phyloP scores from a whole-genome alignment of 2,888 invertebrate species.

The Scaptodrosophila latifasciaeformis region DNA sequence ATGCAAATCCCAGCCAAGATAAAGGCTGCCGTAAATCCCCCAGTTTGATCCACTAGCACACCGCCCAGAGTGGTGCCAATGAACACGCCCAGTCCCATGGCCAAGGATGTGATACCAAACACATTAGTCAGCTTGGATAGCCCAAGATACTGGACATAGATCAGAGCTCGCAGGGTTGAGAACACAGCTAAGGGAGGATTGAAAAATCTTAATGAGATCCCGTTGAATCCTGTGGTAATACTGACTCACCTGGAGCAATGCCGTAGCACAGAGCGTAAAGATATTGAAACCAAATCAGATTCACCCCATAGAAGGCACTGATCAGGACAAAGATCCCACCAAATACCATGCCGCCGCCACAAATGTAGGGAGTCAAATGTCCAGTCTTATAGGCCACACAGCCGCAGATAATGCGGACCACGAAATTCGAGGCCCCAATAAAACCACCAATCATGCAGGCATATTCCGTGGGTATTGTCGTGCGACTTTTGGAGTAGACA shows the following conservation, averaged over 20 bases:
- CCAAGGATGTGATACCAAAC: slow-evolving; percentile 84
- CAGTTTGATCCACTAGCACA: slow-evolving; percentile 48
- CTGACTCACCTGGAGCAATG: slow-evolving; percentile 57
- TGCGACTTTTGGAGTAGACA: slow-evolving; percentile 78
- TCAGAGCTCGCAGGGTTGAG: slow-evolving; percentile 84
- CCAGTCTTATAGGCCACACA: slow-evolving; percentile 56
- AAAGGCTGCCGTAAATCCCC: slow-evolving; percentile 48
- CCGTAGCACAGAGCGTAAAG: slow-evolving; percentile 61
- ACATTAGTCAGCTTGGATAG: slow-evolving; percentile 86
- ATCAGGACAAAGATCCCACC: slow-evolving; percentile 78
- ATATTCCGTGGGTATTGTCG: slow-evolving; percentile 69
- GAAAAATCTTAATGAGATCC: background rate
- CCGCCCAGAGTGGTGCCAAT: slow-evolving; percentile 78
- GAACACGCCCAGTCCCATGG: slow-evolving; percentile 84
- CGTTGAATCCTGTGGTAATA: background rate
- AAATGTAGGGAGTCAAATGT: slow-evolving; percentile 49
- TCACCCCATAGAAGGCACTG: slow-evolving; percentile 78
- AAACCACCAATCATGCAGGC: slow-evolving; percentile 64
- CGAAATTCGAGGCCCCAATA: slow-evolving; percentile 84
- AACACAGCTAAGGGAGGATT: slow-evolving; percentile 79
- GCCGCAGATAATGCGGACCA: slow-evolving; percentile 71
- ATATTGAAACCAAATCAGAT: slow-evolving; percentile 61
- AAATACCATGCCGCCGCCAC: slow-evolving; percentile 71
- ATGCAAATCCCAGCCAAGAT: slow-evolving; percentile 63
- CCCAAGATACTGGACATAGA: slow-evolving; percentile 85